Base-by-base conservation (phyloP, 2,888 invertebrate species). In the Adelognathus sp. region DNA sequence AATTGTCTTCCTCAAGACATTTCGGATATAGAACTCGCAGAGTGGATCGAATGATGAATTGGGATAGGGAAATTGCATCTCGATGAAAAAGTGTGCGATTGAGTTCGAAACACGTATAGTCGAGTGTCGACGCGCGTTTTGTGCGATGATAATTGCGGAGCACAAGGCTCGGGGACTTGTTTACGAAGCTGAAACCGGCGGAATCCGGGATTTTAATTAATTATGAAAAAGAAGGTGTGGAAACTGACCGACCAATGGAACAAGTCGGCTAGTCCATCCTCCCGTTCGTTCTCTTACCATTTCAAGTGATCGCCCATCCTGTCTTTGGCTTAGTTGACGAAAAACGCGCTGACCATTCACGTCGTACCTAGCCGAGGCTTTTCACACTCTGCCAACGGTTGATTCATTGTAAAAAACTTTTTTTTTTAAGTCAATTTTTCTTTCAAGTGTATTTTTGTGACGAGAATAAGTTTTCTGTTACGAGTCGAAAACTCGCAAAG, bases 151-250 rank as follows among this genome's bases (percentile, higher is more conserved):
- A 21, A 50, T 41, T 33, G 24, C 52, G 7, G 7, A 31, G 31
- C 4, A n/a, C 24, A 58, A n/a, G 54, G 44, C 64, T 31, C 52
- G 71, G 71, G 67, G 44, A 60, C 56, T 44, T 71, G 60, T 71
- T 79, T 81, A 79, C 81, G 75, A 74, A 74, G 69, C 63, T 46
- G 76, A 70, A 69, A 33, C 60, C 50, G 58, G 39, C 61, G 73
- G 64, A 69, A 64, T 78, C 79, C 76, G 77, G 80, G 58, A 60
- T 77, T 73, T 87, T 86, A 87, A 90, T 90, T 88, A 87, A 88
- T 82, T 75, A 82, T 83, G 67, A 81, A 86, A 86, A 88, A 86
- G 89, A 89, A 91, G 91, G 91, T 89, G 90, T 90, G 90, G 90
- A 88, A 84, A 84, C 83, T 80, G 78, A 86, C 81, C 80, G 87